Evolutionary conservation across 2,888 invertebrate genomes (phyloP), one percentile per base, ranked within the genome.

Genomic region (Mythimna loreyi): DNA sequence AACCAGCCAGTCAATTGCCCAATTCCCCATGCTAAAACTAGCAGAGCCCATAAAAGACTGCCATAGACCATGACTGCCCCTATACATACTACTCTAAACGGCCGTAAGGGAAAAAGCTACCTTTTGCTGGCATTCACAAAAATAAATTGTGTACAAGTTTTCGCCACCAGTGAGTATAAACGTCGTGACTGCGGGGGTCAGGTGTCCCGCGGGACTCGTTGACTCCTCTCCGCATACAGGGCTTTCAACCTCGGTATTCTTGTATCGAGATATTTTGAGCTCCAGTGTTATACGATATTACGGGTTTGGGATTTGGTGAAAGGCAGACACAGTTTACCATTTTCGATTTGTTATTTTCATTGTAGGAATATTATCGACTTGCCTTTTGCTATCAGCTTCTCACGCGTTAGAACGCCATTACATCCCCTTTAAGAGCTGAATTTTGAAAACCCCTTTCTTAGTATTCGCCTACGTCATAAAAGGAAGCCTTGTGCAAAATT

Each of bases 151-250:
- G 30, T 5, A 56, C 49, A 66, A 56, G 23, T 57, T 70, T 69
- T 76, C 81, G 55, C 58, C 52, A 60, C 55, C 33, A 70, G 65
- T 66, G 28, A 59, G 70, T 56, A 60, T 36, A 47, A 76, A 66
- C 63, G 68, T 63, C 50, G 59, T 56, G 68, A 52, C n/a, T 43
- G 62, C 47, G 59, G 56, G 81, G 81, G 77, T 78, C 77, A 70
- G 81, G 60, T 59, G 56, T 72, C 78, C 67, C 73, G n/a, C 9
- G 78, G 50, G 78, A 21, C 67, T 78, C 78, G 59, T 76, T 19
- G n/a, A 30, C 62, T 67, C 55, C 53, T 67, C 59, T 63, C 40
- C 66, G 67, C 67, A 72, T 72, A 65, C 67, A 55, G 55, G 55
- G 55, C 33, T 55, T 21, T 13, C 55, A 33, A 33, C 13, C 33